Percentiles rank a stretch among this genome's conserved stretches.
phyloP scores from a whole-genome alignment of 2,888 invertebrate species.

The Drosophila dives region DNA sequence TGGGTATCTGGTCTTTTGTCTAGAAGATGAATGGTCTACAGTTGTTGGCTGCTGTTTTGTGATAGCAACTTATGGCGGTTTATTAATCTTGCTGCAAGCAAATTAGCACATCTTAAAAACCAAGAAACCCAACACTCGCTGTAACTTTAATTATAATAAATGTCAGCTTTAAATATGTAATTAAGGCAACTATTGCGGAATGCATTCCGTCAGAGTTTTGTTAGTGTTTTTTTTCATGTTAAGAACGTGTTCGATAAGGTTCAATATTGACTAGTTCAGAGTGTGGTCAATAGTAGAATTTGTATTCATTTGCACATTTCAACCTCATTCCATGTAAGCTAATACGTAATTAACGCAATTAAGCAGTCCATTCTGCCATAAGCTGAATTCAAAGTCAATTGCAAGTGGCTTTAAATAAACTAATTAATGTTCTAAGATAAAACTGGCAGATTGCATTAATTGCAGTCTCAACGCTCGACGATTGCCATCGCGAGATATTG shows the following conservation, averaged over 20 bases:
- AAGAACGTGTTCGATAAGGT: constrained; percentile 12
- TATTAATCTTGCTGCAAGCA: constrained; percentile 72
- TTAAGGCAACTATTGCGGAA: constrained; percentile 53
- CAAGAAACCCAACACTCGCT: constrained; percentile 37
- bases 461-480: constrained; percentile 70
- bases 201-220: constrained; percentile 8
- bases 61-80: constrained; percentile 74
- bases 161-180: constrained; percentile 76
- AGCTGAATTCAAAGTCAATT: constrained; percentile 35
- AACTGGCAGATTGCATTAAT: constrained; percentile 67
- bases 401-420: constrained; percentile 56
- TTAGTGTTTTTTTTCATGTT: constrained; percentile 12
- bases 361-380: constrained; percentile 59
- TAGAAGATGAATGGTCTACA: constrained; percentile 71
- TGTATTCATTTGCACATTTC: constrained; percentile 19
- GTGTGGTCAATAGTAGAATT: constrained; percentile 2
- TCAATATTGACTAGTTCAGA: not conserved
- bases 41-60: constrained; percentile 63
- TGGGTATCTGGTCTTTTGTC: constrained; percentile 65
- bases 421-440: constrained; percentile 76
- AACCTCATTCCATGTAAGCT: constrained; percentile 34
- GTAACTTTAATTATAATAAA: constrained; percentile 76
- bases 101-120: constrained; percentile 66
- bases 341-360: constrained; percentile 74
- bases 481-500: constrained; percentile 59